These are phyloP conservation scores for Mythimna ferrago DNA, from an alignment of 2,888 invertebrate genomes.

Conservation along the genomic window DNA sequence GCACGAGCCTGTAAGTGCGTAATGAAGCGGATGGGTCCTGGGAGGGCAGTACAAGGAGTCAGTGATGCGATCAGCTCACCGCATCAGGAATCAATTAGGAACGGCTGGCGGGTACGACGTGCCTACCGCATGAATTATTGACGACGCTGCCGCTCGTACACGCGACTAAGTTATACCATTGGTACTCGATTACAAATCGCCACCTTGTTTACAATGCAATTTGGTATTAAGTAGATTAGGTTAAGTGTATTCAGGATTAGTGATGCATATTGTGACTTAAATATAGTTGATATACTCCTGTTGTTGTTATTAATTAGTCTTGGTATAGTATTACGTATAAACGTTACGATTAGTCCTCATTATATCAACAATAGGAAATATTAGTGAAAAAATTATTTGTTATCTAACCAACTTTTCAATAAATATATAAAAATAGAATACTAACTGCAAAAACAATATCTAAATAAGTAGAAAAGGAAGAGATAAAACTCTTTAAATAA, in stretches of 20 bases:
- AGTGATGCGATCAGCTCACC: conserved; percentile 88
- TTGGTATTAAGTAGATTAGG: conserved; percentile 60
- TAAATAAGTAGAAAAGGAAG: too few relatives aligned
- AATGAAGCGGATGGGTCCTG: conserved; percentile 87
- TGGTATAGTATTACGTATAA: background rate
- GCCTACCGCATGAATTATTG: conserved; percentile 90
- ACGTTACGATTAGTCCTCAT: background rate
- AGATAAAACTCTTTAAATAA: too few relatives aligned
- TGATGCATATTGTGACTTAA: conserved; percentile 39
- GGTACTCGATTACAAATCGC: conserved; percentile 75
- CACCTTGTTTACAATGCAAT: conserved; percentile 63
- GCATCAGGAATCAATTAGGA: conserved; percentile 90
- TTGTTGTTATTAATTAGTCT: conserved; percentile 13
- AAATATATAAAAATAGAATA: too few relatives aligned
- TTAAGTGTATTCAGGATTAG: conserved; percentile 42
- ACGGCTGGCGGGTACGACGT: conserved; percentile 87
- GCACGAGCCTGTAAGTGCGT: conserved; percentile 81
- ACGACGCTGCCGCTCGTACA: conserved; percentile 79
- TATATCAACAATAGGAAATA: background rate
- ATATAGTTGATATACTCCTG: conserved; percentile 18
- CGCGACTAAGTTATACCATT: conserved; percentile 72
- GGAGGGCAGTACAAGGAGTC: conserved; percentile 86
- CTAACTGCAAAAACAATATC: too few relatives aligned
- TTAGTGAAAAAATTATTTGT: background rate
- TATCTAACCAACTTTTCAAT: too few relatives aligned